Evolutionary conservation across 2,888 invertebrate genomes (phyloP).

Genomic region (Amphipyra tragopoginis): DNA sequence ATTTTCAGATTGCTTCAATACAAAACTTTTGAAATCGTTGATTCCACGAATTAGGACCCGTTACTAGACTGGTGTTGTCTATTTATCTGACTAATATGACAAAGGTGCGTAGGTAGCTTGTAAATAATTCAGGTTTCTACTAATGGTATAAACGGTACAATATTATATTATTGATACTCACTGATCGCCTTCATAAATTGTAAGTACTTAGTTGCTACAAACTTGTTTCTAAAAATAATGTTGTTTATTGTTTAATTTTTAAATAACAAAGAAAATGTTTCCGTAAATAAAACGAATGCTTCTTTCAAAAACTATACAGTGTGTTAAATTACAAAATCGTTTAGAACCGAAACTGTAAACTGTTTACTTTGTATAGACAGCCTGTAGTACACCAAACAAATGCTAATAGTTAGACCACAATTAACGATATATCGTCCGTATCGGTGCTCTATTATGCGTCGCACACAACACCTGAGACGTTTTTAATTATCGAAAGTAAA

Average conservation of each 20-base stretch:
- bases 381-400: too few relatives aligned
- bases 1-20: background rate
- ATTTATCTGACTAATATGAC: constrained; percentile 35
- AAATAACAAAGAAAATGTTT: too few relatives aligned
- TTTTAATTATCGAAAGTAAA: constrained; percentile 89
- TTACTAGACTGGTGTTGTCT: constrained; percentile 19
- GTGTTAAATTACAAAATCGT: background rate
- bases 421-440: constrained; percentile 30
- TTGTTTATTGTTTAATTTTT: too few relatives aligned
- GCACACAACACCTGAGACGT: constrained; percentile 78
- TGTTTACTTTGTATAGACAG: too few relatives aligned
- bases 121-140: constrained; percentile 47
- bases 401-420: constrained; percentile 9
- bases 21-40: constrained; percentile 3
- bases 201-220: too few relatives aligned
- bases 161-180: constrained; percentile 11
- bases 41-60: constrained; percentile 3
- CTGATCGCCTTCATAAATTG: too few relatives aligned
- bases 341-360: too few relatives aligned
- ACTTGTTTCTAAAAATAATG: too few relatives aligned
- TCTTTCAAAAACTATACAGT: background rate
- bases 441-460: constrained; percentile 59
- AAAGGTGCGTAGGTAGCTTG: constrained; percentile 36
- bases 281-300: too few relatives aligned
- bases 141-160: constrained; percentile 17